A percentile compares a stretch with the other conserved stretches of the same genome.
These are phyloP conservation scores for Limanda limanda DNA, from an alignment of 2,113 vertebrate species.

Conservation along the genomic window DNA sequence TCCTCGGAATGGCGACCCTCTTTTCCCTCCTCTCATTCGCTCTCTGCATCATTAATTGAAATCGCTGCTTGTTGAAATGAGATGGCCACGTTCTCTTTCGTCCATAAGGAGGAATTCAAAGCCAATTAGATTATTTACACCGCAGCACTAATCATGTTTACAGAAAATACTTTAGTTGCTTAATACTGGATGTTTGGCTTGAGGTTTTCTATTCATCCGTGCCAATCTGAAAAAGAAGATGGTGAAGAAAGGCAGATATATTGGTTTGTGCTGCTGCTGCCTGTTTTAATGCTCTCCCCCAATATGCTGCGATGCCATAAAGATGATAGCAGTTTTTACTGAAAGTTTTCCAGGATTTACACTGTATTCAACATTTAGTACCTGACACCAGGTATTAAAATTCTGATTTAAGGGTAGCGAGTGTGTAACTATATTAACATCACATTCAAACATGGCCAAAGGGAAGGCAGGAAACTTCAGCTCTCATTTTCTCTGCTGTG, in stretches of 20 bases:
- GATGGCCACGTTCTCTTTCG: background rate
- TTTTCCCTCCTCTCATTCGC: slow-evolving; percentile 10
- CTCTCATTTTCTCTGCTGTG: slow-evolving; percentile 57
- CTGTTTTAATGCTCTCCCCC: slow-evolving; percentile 32
- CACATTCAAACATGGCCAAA: slow-evolving; percentile 47
- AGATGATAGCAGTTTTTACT: slow-evolving; percentile 36
- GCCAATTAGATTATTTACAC: slow-evolving; percentile 6
- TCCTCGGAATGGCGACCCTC: slow-evolving; percentile 35
- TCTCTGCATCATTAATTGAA: slow-evolving; percentile 51
- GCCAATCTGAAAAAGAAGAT: slow-evolving; percentile 12
- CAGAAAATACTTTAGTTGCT: slow-evolving; percentile 21
- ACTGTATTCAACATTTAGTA: slow-evolving; percentile 50
- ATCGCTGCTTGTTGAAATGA: slow-evolving; percentile 22
- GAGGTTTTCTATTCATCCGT: background rate
- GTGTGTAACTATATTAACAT: slow-evolving; percentile 54
- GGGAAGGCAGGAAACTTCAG: slow-evolving; percentile 44
- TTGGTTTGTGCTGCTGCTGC: slow-evolving; percentile 4
- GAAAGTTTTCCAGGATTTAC: slow-evolving; percentile 51
- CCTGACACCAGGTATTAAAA: slow-evolving; percentile 51
- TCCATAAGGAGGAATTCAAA: slow-evolving; percentile 28
- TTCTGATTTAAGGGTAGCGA: slow-evolving; percentile 47
- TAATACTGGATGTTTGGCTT: slow-evolving; percentile 4
- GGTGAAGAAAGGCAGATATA: slow-evolving; percentile 21
- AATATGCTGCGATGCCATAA: slow-evolving; percentile 43
- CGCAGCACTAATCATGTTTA: slow-evolving; percentile 30